Percentiles rank a stretch among this genome's conserved stretches.
Evolutionary conservation across 2,797 vertebrate species (phyloP).

Genomic region (Smutsia gigantea): DNA sequence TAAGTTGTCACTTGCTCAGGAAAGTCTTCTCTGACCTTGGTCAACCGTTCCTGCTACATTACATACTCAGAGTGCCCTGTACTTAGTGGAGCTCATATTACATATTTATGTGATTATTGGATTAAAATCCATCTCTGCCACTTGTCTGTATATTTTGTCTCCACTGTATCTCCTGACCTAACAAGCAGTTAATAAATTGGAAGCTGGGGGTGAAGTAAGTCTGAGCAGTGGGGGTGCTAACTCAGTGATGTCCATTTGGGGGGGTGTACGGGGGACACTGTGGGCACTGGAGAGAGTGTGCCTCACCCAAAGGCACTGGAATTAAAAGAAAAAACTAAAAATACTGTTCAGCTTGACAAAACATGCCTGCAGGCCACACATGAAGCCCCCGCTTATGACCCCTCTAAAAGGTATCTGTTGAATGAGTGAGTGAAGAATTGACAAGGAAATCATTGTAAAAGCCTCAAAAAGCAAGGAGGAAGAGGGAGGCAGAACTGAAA

Average conservation of each 20-base stretch:
- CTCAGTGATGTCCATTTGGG: not conserved
- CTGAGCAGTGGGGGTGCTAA: not conserved
- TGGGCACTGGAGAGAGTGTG: not conserved
- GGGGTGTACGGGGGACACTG: rapidly evolving
- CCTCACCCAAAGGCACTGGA: not conserved
- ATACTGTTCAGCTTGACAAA: not conserved
- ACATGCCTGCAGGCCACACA: not conserved
- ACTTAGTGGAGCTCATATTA: not conserved
- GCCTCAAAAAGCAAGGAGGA: not conserved
- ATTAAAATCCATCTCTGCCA: not conserved
- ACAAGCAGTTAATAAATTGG: not conserved
- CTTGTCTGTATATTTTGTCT: not conserved
- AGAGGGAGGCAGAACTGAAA: not conserved
- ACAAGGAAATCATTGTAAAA: not conserved
- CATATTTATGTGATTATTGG: not conserved
- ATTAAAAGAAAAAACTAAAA: not conserved
- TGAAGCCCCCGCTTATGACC: not conserved
- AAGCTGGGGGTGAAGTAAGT: not conserved
- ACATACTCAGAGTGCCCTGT: not conserved
- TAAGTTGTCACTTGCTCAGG: not conserved
- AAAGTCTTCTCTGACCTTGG: not conserved
- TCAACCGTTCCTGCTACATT: not conserved
- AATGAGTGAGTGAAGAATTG: not conserved
- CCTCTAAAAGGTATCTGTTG: not conserved
- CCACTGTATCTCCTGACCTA: not conserved